These are phyloP conservation scores for Lasiurus cinereus DNA, from an alignment of 2,113 vertebrate species.

Conservation along the genomic window DNA sequence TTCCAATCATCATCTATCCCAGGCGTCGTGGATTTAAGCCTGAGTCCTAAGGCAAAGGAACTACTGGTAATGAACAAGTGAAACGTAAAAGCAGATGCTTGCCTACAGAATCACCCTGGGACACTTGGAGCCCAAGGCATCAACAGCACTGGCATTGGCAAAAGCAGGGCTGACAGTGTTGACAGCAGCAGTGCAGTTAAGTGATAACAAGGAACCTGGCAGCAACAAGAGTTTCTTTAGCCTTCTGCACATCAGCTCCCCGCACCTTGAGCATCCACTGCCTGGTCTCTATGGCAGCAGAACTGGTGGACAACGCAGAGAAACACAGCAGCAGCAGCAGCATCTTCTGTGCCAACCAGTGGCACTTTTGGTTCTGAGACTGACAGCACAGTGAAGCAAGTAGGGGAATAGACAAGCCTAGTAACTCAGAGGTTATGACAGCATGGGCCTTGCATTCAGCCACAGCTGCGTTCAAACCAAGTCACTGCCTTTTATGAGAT, in stretches of 20 bases:
- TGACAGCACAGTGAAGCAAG: background rate
- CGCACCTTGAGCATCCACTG: background rate
- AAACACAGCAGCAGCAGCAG: background rate
- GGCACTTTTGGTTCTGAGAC: background rate
- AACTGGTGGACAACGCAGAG: background rate
- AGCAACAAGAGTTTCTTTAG: background rate
- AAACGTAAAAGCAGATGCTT: conserved; percentile 65
- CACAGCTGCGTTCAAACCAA: background rate
- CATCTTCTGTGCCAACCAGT: background rate
- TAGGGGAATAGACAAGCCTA: rapidly evolving
- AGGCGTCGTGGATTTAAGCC: background rate
- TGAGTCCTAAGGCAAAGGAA: background rate
- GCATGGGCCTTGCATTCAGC: background rate
- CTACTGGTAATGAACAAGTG: conserved; percentile 43
- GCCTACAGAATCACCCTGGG: background rate
- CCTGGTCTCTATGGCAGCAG: background rate
- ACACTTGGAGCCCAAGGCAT: background rate
- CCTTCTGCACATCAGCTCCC: background rate
- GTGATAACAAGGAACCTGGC: background rate
- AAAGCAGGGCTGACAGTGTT: background rate
- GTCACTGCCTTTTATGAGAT: background rate
- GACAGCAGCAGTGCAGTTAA: background rate
- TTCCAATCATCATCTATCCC: background rate
- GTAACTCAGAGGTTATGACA: background rate
- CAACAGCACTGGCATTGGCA: background rate